Base-by-base conservation (phyloP, 2,797 vertebrate species). In the Sitta carolinensis region DNA sequence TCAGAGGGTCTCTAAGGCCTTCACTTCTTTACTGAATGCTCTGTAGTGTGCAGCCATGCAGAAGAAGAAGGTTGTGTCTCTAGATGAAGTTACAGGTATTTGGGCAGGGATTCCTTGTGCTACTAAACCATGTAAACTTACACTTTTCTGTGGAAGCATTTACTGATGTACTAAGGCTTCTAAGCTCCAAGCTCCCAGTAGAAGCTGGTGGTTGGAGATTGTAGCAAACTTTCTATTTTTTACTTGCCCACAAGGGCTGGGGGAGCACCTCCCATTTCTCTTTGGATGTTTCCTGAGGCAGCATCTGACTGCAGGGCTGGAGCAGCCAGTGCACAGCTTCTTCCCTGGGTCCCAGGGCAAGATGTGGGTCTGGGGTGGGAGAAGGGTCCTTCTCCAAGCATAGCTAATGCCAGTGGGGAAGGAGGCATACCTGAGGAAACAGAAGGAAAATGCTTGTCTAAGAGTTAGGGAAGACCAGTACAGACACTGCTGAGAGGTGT, bases 381-480 rank as follows among this genome's bases (percentile, higher is more conserved):
- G 34, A 75, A 57, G 15, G 6, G 10, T 40, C 21, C 34, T 88
- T 55, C 64, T 64, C n/a, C 13, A 55, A 22, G 34, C 13, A 50
- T 23, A 59, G 13, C 36, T 22, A 10, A 63, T 73, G 30, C 48
- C 45, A 30, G 40, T 15, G 59, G 10, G 43, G 22, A 73, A 32
- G n/a, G 48, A 48, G 32, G 26, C 0, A 0, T 34, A 29, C 16
- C 36, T 42, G 36, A 77, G 57, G 19, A 0, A 34, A 34, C 8
- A 22, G 63, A 58, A 77, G 38, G 66, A 69, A 87, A 89, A 78
- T 19, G 10, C 9, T 75, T 18, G 17, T 40, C 30, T 50, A 42
- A 42, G 32, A 48, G 22, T 40, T 68, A 51, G 55, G 47, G 59
- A 72, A 82, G 57, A 93, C 6, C 34, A 80, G 20, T 58, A 42